phyloP scores from a whole-genome alignment of 2,113 vertebrate species.

The Callospermophilus lateralis region DNA sequence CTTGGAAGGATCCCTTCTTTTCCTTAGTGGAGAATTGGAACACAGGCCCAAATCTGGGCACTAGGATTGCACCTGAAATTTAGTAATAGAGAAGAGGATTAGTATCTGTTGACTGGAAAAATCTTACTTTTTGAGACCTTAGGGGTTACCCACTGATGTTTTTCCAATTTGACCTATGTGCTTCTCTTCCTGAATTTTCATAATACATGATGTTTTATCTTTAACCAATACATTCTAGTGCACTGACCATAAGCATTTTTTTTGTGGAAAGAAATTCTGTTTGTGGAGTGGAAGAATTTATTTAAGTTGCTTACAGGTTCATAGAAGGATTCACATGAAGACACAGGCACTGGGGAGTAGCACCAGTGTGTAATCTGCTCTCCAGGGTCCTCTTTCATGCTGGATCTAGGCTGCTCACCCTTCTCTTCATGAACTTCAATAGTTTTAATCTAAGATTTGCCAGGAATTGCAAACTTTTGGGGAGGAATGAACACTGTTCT shows the following conservation, averaged over 20 bases:
- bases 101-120: not conserved
- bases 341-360: not conserved
- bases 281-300: not conserved
- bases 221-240: not conserved
- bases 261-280: not conserved
- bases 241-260: not conserved
- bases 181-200: slow-evolving; percentile 6
- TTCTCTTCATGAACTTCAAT: not conserved
- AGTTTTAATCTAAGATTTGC: not conserved
- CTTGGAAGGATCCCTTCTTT: slow-evolving; percentile 32
- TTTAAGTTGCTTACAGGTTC: not conserved
- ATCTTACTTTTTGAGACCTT: slow-evolving; percentile 14
- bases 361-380: not conserved
- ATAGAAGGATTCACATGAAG: not conserved
- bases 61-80: not conserved
- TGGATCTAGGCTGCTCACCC: not conserved
- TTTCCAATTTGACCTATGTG: not conserved
- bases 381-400: not conserved
- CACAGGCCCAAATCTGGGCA: slow-evolving; percentile 20
- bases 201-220: not conserved
- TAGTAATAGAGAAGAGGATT: slow-evolving; percentile 8
- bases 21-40: slow-evolving; percentile 24
- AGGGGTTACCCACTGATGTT: not conserved
- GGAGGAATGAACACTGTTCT: not conserved
- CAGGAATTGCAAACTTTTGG: not conserved